Evolutionary conservation across 2,113 vertebrate genomes (phyloP), one percentile per base, ranked within the genome.

Genomic region (Synodontis membranacea): DNA sequence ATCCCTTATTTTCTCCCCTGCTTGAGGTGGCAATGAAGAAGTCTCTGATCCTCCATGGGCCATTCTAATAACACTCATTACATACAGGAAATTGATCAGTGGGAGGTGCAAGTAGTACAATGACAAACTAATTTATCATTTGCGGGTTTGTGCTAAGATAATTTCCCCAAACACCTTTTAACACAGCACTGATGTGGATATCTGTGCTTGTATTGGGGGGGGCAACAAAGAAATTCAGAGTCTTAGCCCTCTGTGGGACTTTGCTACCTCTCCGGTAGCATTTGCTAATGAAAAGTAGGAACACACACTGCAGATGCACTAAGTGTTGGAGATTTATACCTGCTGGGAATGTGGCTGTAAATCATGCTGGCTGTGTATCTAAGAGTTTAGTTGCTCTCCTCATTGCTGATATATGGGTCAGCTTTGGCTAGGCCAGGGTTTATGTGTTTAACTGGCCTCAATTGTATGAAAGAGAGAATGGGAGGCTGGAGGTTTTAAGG

Each of bases 81-180:
- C 50, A 80, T 25, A 85, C 82, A 50, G 79, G 79, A 87, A 81
- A 82, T 72, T 64, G 86, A 81, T 80, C 68, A 28, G 76, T 28
- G 44, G 62, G 62, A 54, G 86, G 80, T 78, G 66, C 58, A n/a
- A 68, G n/a, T 10, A 28, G 17, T 70, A 76, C 78, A 81, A 34
- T n/a, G 23, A 81, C 25, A 70, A 82, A 79, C 72, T 70, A 74
- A 86, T 85, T 64, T 80, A 64, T 48, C 82, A 74, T 81, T 86
- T 84, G 52, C 60, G 64, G n/a, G 60, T 83, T 74, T n/a, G 54
- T 66, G 64, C 34, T 31, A 34, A 81, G 58, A 80, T 88, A 8
- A 83, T 86, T 88, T 88, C 62, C 62, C 72, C 72, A 76, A 88
- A 87, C 83, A 86, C 83, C 80, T 76, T 82, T 83, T 80, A 50